Base-by-base conservation (phyloP, 2,113 vertebrate genomes). In the Notechis scutatus region DNA sequence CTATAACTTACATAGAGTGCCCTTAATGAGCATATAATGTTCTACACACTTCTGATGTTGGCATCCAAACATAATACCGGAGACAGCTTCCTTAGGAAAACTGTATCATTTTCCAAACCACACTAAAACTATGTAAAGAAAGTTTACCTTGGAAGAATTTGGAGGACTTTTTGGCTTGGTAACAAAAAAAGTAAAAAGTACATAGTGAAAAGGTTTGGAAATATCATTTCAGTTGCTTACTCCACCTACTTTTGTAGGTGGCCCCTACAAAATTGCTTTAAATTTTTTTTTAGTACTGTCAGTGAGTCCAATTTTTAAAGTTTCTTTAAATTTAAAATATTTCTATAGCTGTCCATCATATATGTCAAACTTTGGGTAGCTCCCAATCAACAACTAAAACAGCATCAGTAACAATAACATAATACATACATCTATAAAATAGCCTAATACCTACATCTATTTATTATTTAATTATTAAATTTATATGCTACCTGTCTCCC, bases 91-190 rank as follows among this genome's bases (percentile, higher is more conserved):
- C 89, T 24, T 85, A 23, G 0, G 88, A 93, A 96, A 94, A 95
- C 69, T 93, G 94, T 93, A 90, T 5, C 3, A 0, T 52, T 91
- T 95, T 91, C 91, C 92, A 95, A 95, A 93, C 93, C 86, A 93
- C 91, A 94, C 34, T 42, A 90, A 59, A 91, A 87, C 93, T 92
- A 93, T 95, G 85, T 95, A 88, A 92, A 94, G 89, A 18, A 52
- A n/a, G 45, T 94, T 92, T 96, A 92, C 94, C 39, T 94, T 92
- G 95, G 94, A 95, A 87, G 8, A 89, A 24, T 93, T 88, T 88
- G 94, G 91, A 92, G 92, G 34, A 7, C 18, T 39, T 81, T 93
- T 12, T 94, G 95, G 87, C 74, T 47, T 0, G 39, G 21, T 55
- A 89, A 29, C 91, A 94, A 94, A 42, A 93, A 90, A 94, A 52